These are phyloP conservation scores for Parambassis ranga DNA, from an alignment of 2,797 vertebrate genomes.

Conservation along the genomic window DNA sequence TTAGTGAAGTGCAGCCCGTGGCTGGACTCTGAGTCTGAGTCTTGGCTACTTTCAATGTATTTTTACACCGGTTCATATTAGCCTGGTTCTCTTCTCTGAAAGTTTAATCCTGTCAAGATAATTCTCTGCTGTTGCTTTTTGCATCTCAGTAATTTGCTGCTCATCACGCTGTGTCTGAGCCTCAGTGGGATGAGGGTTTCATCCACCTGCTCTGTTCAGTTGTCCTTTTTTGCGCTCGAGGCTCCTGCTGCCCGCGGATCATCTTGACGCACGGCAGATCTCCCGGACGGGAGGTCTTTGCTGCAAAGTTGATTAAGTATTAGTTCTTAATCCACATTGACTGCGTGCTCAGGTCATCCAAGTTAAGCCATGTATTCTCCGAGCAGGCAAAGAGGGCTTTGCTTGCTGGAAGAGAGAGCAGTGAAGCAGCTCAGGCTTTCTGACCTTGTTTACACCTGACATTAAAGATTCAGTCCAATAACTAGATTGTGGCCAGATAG, in stretches of 20 bases:
- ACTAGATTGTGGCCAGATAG: not conserved
- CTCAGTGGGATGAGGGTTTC: too few species aligned
- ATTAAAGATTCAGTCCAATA: constrained; percentile 3
- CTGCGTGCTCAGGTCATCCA: constrained; percentile 51
- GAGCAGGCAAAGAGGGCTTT: constrained; percentile 15
- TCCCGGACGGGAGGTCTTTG: constrained; percentile 39
- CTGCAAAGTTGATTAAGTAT: constrained; percentile 68
- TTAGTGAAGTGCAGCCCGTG: constrained; percentile 53
- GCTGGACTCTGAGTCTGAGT: constrained; percentile 34
- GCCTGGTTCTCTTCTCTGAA: constrained; percentile 8
- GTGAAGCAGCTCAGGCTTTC: constrained; percentile 1
- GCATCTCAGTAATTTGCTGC: too few species aligned
- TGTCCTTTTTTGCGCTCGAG: constrained; percentile 2
- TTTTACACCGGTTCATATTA: constrained; percentile 16
- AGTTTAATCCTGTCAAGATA: constrained; percentile 21
- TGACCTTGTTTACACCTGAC: constrained; percentile 49
- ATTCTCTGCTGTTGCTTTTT: not conserved
- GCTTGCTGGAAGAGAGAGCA: not conserved
- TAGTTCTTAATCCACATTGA: constrained; percentile 69
- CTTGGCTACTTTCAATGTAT: constrained; percentile 11
- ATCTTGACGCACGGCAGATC: constrained; percentile 33
- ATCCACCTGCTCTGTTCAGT: constrained; percentile 9
- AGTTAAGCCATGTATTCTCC: constrained; percentile 58
- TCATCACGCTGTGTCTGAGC: too few species aligned
- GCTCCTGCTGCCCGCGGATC: constrained; percentile 22